phyloP scores from a whole-genome alignment of 2,888 invertebrate species.

The Mythimna ferrago region DNA sequence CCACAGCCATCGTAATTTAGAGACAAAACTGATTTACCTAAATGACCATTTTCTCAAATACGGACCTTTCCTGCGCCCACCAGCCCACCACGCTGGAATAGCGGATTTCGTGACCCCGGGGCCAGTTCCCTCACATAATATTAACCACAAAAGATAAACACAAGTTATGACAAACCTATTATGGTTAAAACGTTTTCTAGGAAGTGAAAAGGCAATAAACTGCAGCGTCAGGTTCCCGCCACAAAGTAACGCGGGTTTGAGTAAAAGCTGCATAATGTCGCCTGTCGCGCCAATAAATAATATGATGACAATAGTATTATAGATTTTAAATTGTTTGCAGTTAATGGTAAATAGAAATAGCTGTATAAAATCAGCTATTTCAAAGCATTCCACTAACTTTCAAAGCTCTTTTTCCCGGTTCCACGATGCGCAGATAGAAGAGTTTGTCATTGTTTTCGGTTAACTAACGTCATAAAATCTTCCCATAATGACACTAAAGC shows the following conservation, averaged over 20 bases:
- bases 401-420: background rate
- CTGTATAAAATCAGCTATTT: background rate
- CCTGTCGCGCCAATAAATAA: conserved; percentile 19
- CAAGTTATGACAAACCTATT: conserved; percentile 52
- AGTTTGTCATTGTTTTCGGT: background rate
- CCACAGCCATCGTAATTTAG: background rate
- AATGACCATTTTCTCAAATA: background rate
- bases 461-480: background rate
- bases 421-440: background rate
- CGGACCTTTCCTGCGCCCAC: background rate
- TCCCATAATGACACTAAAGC: background rate
- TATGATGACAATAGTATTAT: conserved; percentile 8
- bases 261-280: conserved; percentile 37
- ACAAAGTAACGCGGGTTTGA: conserved; percentile 29
- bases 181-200: conserved; percentile 52
- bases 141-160: conserved; percentile 45
- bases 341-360: background rate
- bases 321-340: conserved; percentile 9
- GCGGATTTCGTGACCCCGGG: conserved; percentile 8
- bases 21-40: background rate
- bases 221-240: conserved; percentile 26
- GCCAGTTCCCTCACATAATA: conserved; percentile 19
- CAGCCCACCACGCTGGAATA: conserved; percentile 1
- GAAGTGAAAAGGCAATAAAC: conserved; percentile 52
- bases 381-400: background rate